These are phyloP conservation scores for Haemorhous mexicanus DNA, from an alignment of 2,113 vertebrate species.

Conservation along the genomic window DNA sequence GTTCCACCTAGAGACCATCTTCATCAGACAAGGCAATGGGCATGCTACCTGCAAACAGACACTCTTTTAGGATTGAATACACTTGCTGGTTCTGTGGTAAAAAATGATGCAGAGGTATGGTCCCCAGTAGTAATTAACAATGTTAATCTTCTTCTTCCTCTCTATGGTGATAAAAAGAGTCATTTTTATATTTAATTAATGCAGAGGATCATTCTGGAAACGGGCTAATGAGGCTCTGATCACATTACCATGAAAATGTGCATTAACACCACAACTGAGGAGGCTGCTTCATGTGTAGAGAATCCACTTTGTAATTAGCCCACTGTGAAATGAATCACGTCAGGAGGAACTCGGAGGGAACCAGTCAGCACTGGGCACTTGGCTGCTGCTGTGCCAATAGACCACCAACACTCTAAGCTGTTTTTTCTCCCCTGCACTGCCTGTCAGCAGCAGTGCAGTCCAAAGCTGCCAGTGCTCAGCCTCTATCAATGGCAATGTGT, in stretches of 20 bases:
- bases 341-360: conserved; percentile 62
- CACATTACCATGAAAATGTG: conserved; percentile 88
- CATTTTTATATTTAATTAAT: conserved; percentile 94
- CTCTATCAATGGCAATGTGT: conserved; percentile 43
- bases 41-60: not conserved
- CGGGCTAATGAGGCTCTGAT: conserved; percentile 92
- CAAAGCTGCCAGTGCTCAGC: conserved; percentile 51
- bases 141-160: conserved; percentile 78
- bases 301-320: conserved; percentile 86
- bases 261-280: conserved; percentile 77
- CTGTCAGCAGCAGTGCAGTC: conserved; percentile 54
- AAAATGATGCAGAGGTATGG: conserved; percentile 66
- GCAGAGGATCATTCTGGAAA: conserved; percentile 89
- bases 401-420: conserved; percentile 65
- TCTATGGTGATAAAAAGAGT: conserved; percentile 82
- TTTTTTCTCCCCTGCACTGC: conserved; percentile 25
- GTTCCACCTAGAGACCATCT: conserved; percentile 78
- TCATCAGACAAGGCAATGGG: conserved; percentile 10
- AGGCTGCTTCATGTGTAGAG: conserved; percentile 78
- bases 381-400: conserved; percentile 68
- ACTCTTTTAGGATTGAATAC: not conserved
- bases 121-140: conserved; percentile 78
- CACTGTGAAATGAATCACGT: conserved; percentile 78
- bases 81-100: conserved; percentile 46
- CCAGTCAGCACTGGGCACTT: conserved; percentile 60